Evolutionary conservation across 2,113 vertebrate genomes (phyloP), one percentile per base, ranked within the genome.

Genomic region (Rhinolophus ferrumequinum): DNA sequence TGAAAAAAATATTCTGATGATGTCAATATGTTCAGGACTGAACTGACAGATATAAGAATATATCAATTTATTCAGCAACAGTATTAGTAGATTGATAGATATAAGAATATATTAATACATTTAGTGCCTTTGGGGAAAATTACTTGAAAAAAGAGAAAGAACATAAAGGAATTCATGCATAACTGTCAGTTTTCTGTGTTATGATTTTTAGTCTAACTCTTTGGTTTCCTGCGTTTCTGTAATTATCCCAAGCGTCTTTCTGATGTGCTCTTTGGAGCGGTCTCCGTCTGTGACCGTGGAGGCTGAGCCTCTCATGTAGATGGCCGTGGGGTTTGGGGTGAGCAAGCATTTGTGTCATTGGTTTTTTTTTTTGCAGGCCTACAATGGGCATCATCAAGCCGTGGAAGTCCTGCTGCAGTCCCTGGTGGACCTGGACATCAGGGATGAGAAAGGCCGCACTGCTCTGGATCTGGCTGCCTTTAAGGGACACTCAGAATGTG

Each of bases 311-410:
- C 26, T 73, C 38, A 0, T 4, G 13, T 79, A 66, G 58, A 35
- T 6, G 4, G 26, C 15, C 14, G 35, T 33, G 47, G 52, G 54
- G 18, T 76, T 28, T 15, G 72, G 85, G 38, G 26, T 11, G 41
- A 38, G 38, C 0, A 0, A 60, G 38, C 54, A 16, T 22, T 2
- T 2, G 16, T 58, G 54, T 38, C 6, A 1, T 3, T 9, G 26
- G 26, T 97, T 93, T 98, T 41, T 0, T 0, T 64, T 41, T 58
- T 81, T 93, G 54, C 96, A 99, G 99, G 99, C 99, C 5, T 99
- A 99, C 94, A 99, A 99, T 1, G 99, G 99, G 90, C 99, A 99
- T 75, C 99, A 99, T 10, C 99, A 99, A 97, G 99, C 99, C 26
- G 96, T 99, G 98, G 99, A 99, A 97, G 99, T 99, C 3, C 99